phyloP scores from a whole-genome alignment of 2,888 invertebrate species.

The Brachynemurus nebulosus region DNA sequence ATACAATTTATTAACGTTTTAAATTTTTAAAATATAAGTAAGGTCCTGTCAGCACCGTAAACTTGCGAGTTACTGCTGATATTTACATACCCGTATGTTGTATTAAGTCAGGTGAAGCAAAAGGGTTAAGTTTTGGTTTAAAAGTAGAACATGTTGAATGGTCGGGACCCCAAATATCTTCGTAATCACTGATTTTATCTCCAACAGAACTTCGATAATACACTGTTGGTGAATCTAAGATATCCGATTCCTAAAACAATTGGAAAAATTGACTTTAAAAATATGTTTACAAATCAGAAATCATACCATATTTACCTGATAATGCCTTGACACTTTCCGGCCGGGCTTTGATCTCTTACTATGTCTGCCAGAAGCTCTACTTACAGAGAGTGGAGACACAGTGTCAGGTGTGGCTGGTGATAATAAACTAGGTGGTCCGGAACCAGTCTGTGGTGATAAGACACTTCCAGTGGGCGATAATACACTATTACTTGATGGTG shows the following conservation, averaged over 20 bases:
- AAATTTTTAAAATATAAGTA: too few species aligned
- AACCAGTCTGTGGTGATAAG: constrained; percentile 37
- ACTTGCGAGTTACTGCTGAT: not conserved
- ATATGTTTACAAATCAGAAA: not conserved
- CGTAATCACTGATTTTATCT: constrained; percentile 89
- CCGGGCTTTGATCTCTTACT: constrained; percentile 39
- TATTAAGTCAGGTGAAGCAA: constrained; percentile 28
- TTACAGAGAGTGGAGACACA: constrained; percentile 32
- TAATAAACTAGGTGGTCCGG: constrained; percentile 33
- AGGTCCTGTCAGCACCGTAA: too few species aligned
- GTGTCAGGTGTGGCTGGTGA: constrained; percentile 31
- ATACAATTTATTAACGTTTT: constrained; percentile 3
- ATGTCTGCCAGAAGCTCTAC: constrained; percentile 42
- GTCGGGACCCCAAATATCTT: constrained; percentile 64
- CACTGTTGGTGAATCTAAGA: constrained; percentile 65
- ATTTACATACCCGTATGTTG: constrained; percentile 28
- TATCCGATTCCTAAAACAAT: constrained; percentile 58
- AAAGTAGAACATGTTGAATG: constrained; percentile 14
- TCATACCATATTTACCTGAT: constrained; percentile 38
- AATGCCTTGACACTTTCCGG: constrained; percentile 55
- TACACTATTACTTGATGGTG: constrained; percentile 39
- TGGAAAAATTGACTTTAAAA: constrained; percentile 28
- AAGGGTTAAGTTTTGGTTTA: constrained; percentile 17
- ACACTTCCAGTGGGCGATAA: constrained; percentile 39
- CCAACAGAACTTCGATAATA: constrained; percentile 78